Evolutionary conservation across 1,140 invertebrate genomes (phyloP).

Genomic region (Zaprionus ghesquierei): DNA sequence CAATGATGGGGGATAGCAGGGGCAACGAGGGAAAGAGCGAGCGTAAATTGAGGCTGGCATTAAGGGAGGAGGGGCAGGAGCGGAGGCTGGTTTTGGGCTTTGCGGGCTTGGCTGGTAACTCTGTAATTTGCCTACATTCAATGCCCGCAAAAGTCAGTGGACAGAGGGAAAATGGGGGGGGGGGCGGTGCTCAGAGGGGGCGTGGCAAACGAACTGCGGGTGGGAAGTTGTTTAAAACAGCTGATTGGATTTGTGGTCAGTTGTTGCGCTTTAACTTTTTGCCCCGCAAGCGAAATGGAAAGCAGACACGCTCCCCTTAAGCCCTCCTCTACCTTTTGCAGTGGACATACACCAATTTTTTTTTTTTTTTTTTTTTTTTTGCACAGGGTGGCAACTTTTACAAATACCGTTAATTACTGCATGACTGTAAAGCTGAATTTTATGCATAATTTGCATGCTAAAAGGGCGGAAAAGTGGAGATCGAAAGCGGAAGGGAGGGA

Average conservation of each 20-base stretch:
- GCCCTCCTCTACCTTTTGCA: no score
- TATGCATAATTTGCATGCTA: neutral
- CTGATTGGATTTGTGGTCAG: constrained; percentile 27
- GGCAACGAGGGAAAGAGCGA: neutral
- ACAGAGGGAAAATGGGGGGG: no score
- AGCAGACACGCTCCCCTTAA: neutral
- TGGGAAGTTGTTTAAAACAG: neutral
- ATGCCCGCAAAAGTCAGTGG: neutral
- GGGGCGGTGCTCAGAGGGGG: no score
- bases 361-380: no score
- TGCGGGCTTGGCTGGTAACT: neutral
- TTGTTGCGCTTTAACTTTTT: constrained; percentile 12
- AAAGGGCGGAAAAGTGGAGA: neutral
- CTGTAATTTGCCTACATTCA: constrained; percentile 27
- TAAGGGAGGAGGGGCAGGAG: neutral
- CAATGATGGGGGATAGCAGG: no score
- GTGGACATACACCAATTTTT: neutral
- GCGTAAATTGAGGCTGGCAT: neutral
- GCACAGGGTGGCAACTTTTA: neutral
- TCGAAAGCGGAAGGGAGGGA: neutral
- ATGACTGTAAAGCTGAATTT: constrained; percentile 8
- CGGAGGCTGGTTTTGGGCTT: neutral
- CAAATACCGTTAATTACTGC: constrained; percentile 20
- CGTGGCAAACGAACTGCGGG: neutral
- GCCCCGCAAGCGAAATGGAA: neutral